phyloP scores from a whole-genome alignment of 2,113 vertebrate species.

The Poeciliopsis turrubarensis region DNA sequence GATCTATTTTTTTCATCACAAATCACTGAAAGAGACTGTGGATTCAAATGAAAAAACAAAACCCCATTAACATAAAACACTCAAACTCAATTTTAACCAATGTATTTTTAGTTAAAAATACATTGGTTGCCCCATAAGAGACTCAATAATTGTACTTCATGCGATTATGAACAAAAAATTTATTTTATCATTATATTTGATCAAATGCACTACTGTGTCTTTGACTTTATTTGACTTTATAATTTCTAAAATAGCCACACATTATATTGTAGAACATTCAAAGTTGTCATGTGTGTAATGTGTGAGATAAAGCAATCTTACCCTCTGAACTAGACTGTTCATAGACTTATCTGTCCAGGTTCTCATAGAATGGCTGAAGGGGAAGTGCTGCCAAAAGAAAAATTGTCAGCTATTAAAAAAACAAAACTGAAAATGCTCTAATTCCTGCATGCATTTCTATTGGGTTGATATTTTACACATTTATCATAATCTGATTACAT shows the following conservation, averaged over 20 bases:
- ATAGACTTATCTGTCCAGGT: background rate
- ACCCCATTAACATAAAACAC: background rate
- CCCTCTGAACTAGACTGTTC: constrained; percentile 44
- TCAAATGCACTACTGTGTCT: background rate
- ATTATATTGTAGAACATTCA: background rate
- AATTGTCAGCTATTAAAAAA: no score
- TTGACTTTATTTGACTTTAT: background rate
- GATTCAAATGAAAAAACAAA: background rate
- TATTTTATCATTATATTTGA: background rate
- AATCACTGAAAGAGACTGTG: constrained; percentile 67
- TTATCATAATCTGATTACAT: no score
- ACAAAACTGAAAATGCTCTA: background rate
- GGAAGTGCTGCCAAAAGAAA: constrained; percentile 44
- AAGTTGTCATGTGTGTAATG: background rate
- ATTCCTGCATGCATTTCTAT: no score
- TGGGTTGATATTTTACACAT: no score
- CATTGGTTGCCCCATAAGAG: background rate
- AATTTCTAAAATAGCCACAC: background rate
- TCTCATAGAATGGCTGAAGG: background rate
- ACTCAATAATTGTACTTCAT: background rate
- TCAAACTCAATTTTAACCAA: background rate
- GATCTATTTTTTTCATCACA: background rate
- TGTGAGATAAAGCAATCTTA: constrained; percentile 40
- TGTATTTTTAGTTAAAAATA: background rate
- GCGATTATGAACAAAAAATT: background rate